A percentile compares a stretch with the other conserved stretches of the same genome.
Conservation (phyloP, 1,140 invertebrate genomes). For the Laupala kohalensis region DNA sequence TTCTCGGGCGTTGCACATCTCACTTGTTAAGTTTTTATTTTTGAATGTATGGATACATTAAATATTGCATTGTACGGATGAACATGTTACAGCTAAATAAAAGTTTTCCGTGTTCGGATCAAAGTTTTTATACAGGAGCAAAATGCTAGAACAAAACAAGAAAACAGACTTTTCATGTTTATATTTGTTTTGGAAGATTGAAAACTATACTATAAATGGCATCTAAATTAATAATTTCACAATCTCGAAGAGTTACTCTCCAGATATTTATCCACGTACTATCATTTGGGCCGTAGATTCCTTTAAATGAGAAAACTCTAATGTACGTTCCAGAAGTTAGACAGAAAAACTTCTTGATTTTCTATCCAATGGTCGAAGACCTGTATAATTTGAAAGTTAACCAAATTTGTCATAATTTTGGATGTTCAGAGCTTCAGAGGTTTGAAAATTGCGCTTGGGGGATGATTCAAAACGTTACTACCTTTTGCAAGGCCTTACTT, state of each 20-base stretch:
- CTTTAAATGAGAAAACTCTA: constrained; percentile 18
- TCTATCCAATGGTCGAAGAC: constrained; percentile 19
- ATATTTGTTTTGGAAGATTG: constrained; percentile 17
- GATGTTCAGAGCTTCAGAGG: no score
- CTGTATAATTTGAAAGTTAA: constrained; percentile 18
- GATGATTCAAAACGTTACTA: no score
- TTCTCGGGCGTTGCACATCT: constrained; percentile 18
- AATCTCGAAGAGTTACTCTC: constrained; percentile 16
- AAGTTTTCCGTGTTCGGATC: neutral
- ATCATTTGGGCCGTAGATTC: constrained; percentile 16
- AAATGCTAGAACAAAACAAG: constrained; percentile 19
- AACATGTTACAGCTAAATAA: constrained; percentile 5
- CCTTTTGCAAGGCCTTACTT: no score
- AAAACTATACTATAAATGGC: constrained; percentile 15
- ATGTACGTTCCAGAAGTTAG: constrained; percentile 18
- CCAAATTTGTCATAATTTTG: no score
- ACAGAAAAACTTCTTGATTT: constrained; percentile 20
- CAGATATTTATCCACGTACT: constrained; percentile 17
- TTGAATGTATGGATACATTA: constrained; percentile 14
- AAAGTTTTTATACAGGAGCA: constrained; percentile 13
- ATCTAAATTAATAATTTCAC: no score
- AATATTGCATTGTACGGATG: constrained; percentile 17
- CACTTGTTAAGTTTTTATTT: constrained; percentile 12
- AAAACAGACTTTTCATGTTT: constrained; percentile 18
- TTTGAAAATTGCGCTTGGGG: no score